These are phyloP conservation scores for Holothuria leucospilota DNA, from an alignment of 53 echinoderm and acorn worm genomes.

Conservation along the genomic window DNA sequence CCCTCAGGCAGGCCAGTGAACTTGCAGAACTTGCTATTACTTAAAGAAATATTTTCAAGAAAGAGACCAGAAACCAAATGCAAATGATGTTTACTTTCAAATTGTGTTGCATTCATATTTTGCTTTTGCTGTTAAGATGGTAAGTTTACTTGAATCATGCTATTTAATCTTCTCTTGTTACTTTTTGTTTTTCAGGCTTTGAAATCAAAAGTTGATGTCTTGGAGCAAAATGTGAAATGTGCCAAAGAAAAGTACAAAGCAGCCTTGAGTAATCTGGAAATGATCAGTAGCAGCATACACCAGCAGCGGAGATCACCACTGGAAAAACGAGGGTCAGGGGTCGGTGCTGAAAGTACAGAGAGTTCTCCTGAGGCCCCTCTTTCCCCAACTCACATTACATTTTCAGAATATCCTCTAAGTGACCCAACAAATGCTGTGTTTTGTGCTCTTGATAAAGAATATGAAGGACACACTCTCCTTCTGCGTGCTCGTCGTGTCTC, in stretches of 20 bases:
- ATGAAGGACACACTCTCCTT: slow-evolving; percentile 10
- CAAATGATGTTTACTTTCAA: no score
- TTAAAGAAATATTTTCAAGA: no score
- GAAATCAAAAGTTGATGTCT: slow-evolving; percentile 67
- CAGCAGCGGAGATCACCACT: slow-evolving; percentile 74
- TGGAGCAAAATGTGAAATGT: slow-evolving; percentile 67
- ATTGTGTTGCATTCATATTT: no score
- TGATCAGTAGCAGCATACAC: slow-evolving; percentile 92
- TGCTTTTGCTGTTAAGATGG: no score
- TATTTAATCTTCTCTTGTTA: neutral
- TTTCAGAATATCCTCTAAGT: neutral
- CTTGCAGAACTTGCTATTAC: no score
- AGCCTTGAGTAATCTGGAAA: slow-evolving; percentile 87
- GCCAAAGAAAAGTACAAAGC: slow-evolving; percentile 86
- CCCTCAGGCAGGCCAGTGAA: no score
- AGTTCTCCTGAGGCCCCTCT: slow-evolving; percentile 43
- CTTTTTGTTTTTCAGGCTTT: slow-evolving; percentile 1
- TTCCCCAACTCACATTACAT: slow-evolving; percentile 32
- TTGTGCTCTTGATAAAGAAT: slow-evolving; percentile 15
- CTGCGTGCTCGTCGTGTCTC: slow-evolving; percentile 69
- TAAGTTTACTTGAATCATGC: neutral
- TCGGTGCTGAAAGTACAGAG: slow-evolving; percentile 81
- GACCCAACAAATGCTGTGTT: neutral
- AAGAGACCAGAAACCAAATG: no score
- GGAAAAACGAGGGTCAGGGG: slow-evolving; percentile 81